phyloP scores from a whole-genome alignment of 2,888 invertebrate genomes.

The Cactoblastis cactorum region DNA sequence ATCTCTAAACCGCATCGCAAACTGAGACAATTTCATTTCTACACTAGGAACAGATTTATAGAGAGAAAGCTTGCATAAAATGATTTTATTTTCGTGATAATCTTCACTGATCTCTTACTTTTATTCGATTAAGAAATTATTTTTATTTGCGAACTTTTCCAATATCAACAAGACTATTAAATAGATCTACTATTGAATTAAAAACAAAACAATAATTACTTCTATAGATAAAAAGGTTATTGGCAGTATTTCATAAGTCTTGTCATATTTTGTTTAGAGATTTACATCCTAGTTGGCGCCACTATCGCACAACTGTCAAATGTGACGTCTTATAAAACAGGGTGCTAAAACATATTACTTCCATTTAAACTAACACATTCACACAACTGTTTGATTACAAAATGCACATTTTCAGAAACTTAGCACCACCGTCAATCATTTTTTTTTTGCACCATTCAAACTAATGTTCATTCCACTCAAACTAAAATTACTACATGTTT shows the following conservation, averaged over 20 bases:
- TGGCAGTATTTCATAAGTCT: slow-evolving; percentile 9
- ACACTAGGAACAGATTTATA: too few species aligned
- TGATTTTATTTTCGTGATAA: neutral
- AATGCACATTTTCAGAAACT: neutral
- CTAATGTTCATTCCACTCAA: neutral
- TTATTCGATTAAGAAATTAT: neutral
- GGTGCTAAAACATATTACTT: neutral
- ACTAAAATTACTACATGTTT: neutral
- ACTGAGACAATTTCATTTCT: neutral
- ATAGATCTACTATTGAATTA: neutral
- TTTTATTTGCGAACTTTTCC: neutral
- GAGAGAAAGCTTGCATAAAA: too few species aligned
- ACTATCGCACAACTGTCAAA: slow-evolving; percentile 1
- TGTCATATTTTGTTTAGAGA: neutral
- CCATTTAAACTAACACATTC: neutral
- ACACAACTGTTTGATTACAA: neutral
- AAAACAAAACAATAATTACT: neutral
- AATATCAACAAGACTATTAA: neutral
- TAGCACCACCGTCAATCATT: neutral
- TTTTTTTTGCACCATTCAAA: slow-evolving; percentile 1
- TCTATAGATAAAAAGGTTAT: neutral
- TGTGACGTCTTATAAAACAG: neutral
- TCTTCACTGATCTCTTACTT: neutral
- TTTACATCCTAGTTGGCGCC: slow-evolving; percentile 4
- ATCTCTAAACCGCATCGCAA: neutral